These are phyloP conservation scores for Corythornis vintsioides DNA, from an alignment of 2,113 vertebrate genomes.

Conservation along the genomic window DNA sequence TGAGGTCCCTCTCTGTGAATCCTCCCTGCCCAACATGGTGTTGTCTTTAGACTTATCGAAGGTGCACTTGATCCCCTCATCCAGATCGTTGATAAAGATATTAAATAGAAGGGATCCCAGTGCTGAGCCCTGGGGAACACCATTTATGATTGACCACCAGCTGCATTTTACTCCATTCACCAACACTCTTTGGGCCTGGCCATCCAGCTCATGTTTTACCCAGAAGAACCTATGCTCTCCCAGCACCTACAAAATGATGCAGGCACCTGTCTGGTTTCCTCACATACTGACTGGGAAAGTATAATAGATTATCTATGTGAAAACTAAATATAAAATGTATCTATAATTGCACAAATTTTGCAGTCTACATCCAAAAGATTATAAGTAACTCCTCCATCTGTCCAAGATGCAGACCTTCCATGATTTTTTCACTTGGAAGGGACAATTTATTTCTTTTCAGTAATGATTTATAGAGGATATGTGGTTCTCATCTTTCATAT, in stretches of 20 bases:
- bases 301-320: background rate
- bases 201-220: background rate
- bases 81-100: background rate
- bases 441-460: background rate
- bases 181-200: background rate
- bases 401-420: background rate
- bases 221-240: background rate
- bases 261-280: background rate
- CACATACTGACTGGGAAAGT: background rate
- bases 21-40: background rate
- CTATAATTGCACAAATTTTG: background rate
- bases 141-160: background rate
- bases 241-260: background rate
- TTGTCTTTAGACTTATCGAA: background rate
- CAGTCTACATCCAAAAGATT: background rate
- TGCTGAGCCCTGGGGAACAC: background rate
- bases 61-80: background rate
- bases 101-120: background rate
- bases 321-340: background rate
- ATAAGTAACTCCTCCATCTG: background rate
- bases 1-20: no score
- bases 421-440: background rate
- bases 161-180: background rate
- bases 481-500: background rate
- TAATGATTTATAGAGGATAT: background rate